Conservation (phyloP, 2,888 invertebrate species). For the Chesias legatella region DNA sequence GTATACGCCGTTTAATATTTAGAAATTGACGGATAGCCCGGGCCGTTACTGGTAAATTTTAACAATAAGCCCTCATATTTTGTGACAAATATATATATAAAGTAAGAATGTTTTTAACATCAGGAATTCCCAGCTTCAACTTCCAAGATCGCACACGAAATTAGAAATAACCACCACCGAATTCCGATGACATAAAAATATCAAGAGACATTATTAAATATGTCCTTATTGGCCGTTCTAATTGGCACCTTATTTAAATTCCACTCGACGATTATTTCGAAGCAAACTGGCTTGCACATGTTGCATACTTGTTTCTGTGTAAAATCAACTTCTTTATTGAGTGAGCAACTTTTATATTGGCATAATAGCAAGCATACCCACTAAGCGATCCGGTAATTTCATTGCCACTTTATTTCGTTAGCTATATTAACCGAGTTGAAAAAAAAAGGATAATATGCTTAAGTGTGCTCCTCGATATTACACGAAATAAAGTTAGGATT, state of each 20-base stretch:
- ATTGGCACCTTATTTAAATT: slow-evolving; percentile 75
- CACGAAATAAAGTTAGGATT: slow-evolving; percentile 45
- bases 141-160: slow-evolving; percentile 34
- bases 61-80: too few relatives aligned
- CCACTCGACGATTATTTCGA: slow-evolving; percentile 61
- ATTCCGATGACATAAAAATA: slow-evolving; percentile 48
- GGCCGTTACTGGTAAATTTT: too few relatives aligned
- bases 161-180: slow-evolving; percentile 30
- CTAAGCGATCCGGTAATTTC: slow-evolving; percentile 58
- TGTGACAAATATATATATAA: too few relatives aligned
- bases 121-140: background rate
- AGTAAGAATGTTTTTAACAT: too few relatives aligned
- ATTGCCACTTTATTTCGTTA: slow-evolving; percentile 57
- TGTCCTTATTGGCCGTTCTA: slow-evolving; percentile 54
- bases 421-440: slow-evolving; percentile 46
- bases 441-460: slow-evolving; percentile 48
- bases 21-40: too few relatives aligned
- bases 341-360: slow-evolving; percentile 60
- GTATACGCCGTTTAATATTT: too few relatives aligned
- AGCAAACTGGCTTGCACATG: slow-evolving; percentile 48
- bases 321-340: slow-evolving; percentile 71
- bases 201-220: slow-evolving; percentile 56
- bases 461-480: slow-evolving; percentile 49
- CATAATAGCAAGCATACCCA: slow-evolving; percentile 59
- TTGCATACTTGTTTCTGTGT: slow-evolving; percentile 58